Evolutionary conservation across 2,888 invertebrate species (phyloP).

Genomic region (Drosophila nigritarsus): DNA sequence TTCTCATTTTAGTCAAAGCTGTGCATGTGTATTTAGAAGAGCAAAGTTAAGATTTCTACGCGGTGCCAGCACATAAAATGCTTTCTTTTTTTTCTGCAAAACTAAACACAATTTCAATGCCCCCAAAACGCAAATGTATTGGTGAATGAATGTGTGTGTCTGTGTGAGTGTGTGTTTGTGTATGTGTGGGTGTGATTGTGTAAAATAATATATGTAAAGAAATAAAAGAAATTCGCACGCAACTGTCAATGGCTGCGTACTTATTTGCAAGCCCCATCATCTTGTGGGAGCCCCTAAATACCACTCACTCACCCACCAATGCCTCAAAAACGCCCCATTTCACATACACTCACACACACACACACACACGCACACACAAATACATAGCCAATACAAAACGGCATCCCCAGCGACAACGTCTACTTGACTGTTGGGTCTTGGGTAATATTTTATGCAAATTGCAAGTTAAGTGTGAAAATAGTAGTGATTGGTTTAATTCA

Average conservation of each 20-base stretch:
- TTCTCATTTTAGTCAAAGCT: slow-evolving; percentile 13
- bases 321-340: neutral
- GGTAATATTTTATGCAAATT: slow-evolving; percentile 84
- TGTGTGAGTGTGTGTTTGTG: slow-evolving; percentile 17
- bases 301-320: slow-evolving; percentile 1
- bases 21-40: slow-evolving; percentile 2
- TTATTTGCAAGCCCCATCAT: slow-evolving; percentile 63
- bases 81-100: slow-evolving; percentile 28
- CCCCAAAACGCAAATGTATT: slow-evolving; percentile 17
- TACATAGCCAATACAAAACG: slow-evolving; percentile 9
- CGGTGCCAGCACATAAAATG: slow-evolving; percentile 19
- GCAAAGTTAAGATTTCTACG: slow-evolving; percentile 13
- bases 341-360: neutral
- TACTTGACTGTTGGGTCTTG: slow-evolving; percentile 77
- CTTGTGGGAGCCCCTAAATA: slow-evolving; percentile 20
- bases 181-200: slow-evolving; percentile 28
- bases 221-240: slow-evolving; percentile 78
- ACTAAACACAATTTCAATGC: slow-evolving; percentile 65
- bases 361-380: neutral
- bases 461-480: slow-evolving; percentile 84
- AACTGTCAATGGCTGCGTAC: slow-evolving; percentile 74
- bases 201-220: slow-evolving; percentile 50
- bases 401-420: slow-evolving; percentile 46
- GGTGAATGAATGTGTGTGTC: slow-evolving; percentile 20
- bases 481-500: slow-evolving; percentile 84